Evolutionary conservation across 1,140 invertebrate species (phyloP).

Genomic region (Babylonia areolata): DNA sequence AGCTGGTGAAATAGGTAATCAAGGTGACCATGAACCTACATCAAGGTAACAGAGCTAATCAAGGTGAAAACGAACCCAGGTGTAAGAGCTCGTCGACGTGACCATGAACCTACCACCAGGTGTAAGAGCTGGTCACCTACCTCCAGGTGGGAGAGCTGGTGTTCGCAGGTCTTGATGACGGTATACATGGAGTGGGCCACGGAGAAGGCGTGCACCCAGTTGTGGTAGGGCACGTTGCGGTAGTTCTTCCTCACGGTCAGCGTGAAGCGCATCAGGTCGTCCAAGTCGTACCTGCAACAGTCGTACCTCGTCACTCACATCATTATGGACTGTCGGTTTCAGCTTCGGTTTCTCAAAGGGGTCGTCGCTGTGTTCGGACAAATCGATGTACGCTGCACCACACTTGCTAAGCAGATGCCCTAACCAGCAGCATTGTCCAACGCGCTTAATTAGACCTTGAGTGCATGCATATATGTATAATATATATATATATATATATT

Average conservation of each 20-base stretch:
- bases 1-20: not conserved
- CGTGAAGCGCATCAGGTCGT: slow-evolving; percentile 83
- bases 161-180: slow-evolving; percentile 81
- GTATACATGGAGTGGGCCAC: slow-evolving; percentile 90
- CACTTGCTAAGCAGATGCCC: no score
- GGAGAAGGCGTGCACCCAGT: slow-evolving; percentile 89
- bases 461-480: no score
- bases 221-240: slow-evolving; percentile 86
- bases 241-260: slow-evolving; percentile 91
- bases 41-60: no score
- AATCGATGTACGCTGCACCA: no score
- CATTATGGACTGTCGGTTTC: no score
- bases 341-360: no score
- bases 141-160: slow-evolving; percentile 80
- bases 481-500: no score
- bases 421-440: no score
- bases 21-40: no score
- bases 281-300: slow-evolving; percentile 73
- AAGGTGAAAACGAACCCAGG: not conserved
- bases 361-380: no score
- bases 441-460: no score
- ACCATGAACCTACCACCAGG: not conserved
- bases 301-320: not conserved
- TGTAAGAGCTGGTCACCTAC: slow-evolving; percentile 65
- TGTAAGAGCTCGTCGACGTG: not conserved